Conservation (phyloP, 2,888 invertebrate species). For the Drosophila borborema region DNA sequence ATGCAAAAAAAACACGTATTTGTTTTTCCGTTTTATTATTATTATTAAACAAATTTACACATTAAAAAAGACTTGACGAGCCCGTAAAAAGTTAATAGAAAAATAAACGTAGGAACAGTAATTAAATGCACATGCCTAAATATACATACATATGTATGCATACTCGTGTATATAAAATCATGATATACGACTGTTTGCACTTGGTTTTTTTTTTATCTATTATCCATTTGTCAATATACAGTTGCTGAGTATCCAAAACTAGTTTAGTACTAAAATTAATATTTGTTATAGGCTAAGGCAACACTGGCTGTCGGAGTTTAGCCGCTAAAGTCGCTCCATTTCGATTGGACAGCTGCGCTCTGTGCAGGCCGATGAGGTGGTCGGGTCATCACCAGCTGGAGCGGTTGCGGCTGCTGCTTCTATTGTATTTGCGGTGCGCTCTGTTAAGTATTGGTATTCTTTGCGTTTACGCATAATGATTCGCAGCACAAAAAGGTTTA, state of each 20-base stretch:
- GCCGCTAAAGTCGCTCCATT: slow-evolving; percentile 69
- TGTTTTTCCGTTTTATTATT: background rate
- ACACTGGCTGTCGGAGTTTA: slow-evolving; percentile 17
- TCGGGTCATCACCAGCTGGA: slow-evolving; percentile 8
- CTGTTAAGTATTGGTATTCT: slow-evolving; percentile 43
- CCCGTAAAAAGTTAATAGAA: slow-evolving; percentile 34
- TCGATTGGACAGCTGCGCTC: slow-evolving; percentile 66
- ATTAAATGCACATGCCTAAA: slow-evolving; percentile 68
- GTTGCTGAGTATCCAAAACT: slow-evolving; percentile 54
- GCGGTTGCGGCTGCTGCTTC: slow-evolving; percentile 2
- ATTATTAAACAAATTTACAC: slow-evolving; percentile 46
- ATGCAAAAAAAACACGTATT: background rate
- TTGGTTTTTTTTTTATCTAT: background rate
- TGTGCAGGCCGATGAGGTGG: slow-evolving; percentile 33
- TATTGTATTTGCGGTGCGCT: slow-evolving; percentile 10
- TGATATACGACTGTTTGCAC: slow-evolving; percentile 8
- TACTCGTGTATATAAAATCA: background rate
- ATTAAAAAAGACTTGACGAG: slow-evolving; percentile 21
- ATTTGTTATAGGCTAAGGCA: slow-evolving; percentile 17
- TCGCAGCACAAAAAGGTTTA: slow-evolving; percentile 73
- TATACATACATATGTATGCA: slow-evolving; percentile 10
- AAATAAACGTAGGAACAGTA: slow-evolving; percentile 45
- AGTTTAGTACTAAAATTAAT: slow-evolving; percentile 13
- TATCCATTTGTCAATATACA: slow-evolving; percentile 35
- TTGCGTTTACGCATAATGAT: slow-evolving; percentile 71